Evolutionary conservation across 1,140 invertebrate species (phyloP), one percentile per base, ranked within the genome.

Genomic region (Metopolophium dirhodum): DNA sequence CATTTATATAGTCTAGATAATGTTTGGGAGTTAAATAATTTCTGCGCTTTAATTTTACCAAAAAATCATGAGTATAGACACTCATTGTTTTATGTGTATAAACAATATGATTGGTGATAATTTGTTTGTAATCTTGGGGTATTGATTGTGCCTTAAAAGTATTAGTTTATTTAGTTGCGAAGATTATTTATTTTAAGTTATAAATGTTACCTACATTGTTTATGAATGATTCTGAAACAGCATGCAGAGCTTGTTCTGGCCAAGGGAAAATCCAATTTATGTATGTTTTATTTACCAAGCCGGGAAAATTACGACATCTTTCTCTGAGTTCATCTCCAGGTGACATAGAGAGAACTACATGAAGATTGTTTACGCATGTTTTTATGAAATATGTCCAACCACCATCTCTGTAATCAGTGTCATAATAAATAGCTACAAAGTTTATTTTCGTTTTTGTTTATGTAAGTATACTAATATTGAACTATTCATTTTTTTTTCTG

Each of bases 191-290:
- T 41, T 4, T 41, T 85, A 45, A 26, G 23, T 85, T 45, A 85
- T 51, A 88, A 41, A 4, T 54, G 22, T 89, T 26, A 68, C 26
- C 1, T 54, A 93, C 93, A 14, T 90, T 9, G 8, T 35, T 30
- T 54, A 93, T 51, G 54, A 85, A 93, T 7, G 68, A 83, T 30
- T 93, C 97, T 14, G 98, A 98, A 20, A 99, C 98, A 1, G 98
- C 97, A 86, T 97, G 96, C 35, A 99, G 95, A 6, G 98, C 98
- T 95, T 99, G 98, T 94, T 97, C 96, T 1, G 98, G 98, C 98
- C 98, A 99, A 0, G 98, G 96, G 94, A 98, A 97, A 94, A 99
- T 97, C 98, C 98, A 99, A 95, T 99, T 98, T 90, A 99, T 98
- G 23, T 97, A 98, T 7, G 98, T 98, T 94, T 98, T 98, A 94